Evolutionary conservation across 2,113 vertebrate species (phyloP), one percentile per base, ranked within the genome.

Genomic region (Pseudorasbora parva): DNA sequence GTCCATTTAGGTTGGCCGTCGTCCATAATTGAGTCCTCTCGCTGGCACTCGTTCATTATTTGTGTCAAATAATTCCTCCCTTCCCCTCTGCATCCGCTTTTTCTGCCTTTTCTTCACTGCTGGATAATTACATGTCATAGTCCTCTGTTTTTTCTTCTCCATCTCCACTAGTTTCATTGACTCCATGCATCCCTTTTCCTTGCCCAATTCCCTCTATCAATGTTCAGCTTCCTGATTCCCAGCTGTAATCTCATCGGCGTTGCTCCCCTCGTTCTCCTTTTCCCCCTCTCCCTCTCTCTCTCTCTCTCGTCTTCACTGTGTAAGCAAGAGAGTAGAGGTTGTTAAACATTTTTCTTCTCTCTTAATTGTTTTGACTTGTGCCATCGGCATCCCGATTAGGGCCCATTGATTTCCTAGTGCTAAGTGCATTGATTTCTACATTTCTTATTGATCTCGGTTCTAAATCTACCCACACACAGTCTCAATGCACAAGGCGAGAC

Each of bases 311-410:
- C 87, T 88, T 84, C 82, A 81, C 86, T 82, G 82, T 88, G 87
- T 87, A 90, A 91, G 91, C 92, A 90, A 84, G 69, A 86, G 68
- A 86, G 86, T 88, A 92, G 87, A 92, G 92, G 94, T 92, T 94
- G 95, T 97, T 96, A 96, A 96, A 95, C 96, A 97, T 96, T 97
- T 96, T 95, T 95, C 93, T 95, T 95, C 95, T 95, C 95, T 97
- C 95, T 97, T 95, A 97, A 97, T 97, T 97, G 96, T 97, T 97
- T 97, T 97, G 96, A 97, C 96, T 96, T 95, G 94, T 95, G 95
- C 95, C 95, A 97, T 97, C 95, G 96, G 96, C 96, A 97, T 97
- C 95, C 95, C 96, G 96, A 97, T 97, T 97, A 97, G 96, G 90
- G 93, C 91, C 92, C 96, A 97, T 97, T 94, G 96, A 97, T 97